Base-by-base conservation (phyloP, 2,113 vertebrate species). In the Hydropotes inermis region DNA sequence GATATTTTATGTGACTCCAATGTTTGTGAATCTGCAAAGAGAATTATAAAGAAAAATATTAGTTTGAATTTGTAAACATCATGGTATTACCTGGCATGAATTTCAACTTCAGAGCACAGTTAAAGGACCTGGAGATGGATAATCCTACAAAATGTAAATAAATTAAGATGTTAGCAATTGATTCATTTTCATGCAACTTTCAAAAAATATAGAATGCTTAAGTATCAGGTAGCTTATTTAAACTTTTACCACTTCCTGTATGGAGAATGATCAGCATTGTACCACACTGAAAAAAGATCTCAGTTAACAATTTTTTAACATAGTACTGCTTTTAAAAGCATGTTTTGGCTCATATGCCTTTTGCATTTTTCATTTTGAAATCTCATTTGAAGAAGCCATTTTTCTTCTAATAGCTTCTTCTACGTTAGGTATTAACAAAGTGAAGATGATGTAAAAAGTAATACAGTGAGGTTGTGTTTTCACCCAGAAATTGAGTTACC, bases 11-110 rank as follows among this genome's bases (percentile, higher is more conserved):
- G 98, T 98, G 98, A 97, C 97, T 98, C 97, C 98, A 76, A 19
- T 97, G 93, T 98, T 94, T 98, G 98, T 99, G 98, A 98, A 97
- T 94, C 36, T 98, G 98, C 98, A 98, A 98, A 98, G 93, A 98
- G 54, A 98, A 97, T 95, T 87, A 52, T 74, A 91, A 89, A 96
- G 95, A 95, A 98, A 97, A 97, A 70, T 89, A 76, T 95, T 95
- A 91, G 60, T 98, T 94, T 97, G 89, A 57, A 97, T 98, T 98
- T 96, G 81, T 94, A 97, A 97, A 98, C 97, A 98, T 90, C n/a
- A 0, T 88, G 89, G 95, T 98, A 97, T 97, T 96, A 95, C 90
- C 93, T 82, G 95, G 97, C 98, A 99, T 96, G 89, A 93, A 88
- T 95, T 98, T 97, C 93, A 96, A 84, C 94, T 98, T 98, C 98